phyloP scores from a whole-genome alignment of 2,797 vertebrate species.

The Spheniscus humboldti region DNA sequence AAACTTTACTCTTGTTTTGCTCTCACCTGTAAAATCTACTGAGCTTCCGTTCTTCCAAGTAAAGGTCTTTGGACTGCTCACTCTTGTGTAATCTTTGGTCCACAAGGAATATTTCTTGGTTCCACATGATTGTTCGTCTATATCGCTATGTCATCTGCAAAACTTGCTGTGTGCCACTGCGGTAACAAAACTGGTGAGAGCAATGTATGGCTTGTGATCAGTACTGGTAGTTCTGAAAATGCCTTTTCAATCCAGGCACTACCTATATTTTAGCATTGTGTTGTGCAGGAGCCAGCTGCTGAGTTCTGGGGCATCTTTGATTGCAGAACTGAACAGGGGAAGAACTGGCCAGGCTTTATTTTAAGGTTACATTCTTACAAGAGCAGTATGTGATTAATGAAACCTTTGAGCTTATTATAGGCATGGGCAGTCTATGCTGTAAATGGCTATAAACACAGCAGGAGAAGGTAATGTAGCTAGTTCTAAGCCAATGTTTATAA shows the following conservation, averaged over 20 bases:
- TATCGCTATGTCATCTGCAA: background rate
- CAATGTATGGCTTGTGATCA: background rate
- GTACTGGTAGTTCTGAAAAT: background rate
- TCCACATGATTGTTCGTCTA: background rate
- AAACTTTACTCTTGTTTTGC: background rate
- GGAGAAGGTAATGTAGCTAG: slow-evolving; percentile 23
- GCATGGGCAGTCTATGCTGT: background rate
- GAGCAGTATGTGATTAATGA: background rate
- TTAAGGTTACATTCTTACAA: slow-evolving; percentile 1
- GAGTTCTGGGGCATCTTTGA: background rate
- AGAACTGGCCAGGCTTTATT: background rate
- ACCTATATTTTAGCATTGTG: background rate
- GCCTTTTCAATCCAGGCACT: background rate
- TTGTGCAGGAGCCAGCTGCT: background rate
- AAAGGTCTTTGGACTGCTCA: background rate
- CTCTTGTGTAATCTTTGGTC: background rate
- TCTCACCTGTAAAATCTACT: background rate
- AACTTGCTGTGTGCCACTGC: background rate
- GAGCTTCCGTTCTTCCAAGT: background rate
- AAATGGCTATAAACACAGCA: slow-evolving; percentile 30
- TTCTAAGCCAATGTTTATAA: slow-evolving; percentile 40
- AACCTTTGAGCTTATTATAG: background rate
- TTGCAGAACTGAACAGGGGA: background rate
- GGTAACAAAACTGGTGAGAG: background rate
- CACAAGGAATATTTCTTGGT: background rate